These are phyloP conservation scores for Mormyrus lacerda DNA, from an alignment of 2,113 vertebrate species.

Conservation along the genomic window DNA sequence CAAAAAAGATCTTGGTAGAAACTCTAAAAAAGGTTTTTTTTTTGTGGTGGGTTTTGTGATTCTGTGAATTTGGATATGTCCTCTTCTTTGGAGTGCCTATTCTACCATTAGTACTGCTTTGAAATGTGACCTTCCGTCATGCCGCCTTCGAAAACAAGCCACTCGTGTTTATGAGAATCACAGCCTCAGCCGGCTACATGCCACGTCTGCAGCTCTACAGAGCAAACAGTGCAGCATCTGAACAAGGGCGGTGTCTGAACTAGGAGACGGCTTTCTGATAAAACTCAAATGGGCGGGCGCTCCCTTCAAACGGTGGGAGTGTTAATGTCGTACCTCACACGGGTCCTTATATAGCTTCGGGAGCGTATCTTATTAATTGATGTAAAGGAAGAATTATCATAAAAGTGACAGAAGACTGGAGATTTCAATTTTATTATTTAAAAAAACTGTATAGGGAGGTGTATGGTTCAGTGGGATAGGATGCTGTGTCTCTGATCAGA, in stretches of 20 bases:
- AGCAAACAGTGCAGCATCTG: neutral
- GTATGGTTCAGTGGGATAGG: neutral
- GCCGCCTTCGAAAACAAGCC: neutral
- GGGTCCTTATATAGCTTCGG: neutral
- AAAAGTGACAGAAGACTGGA: neutral
- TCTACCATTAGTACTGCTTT: neutral
- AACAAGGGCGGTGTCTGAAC: neutral
- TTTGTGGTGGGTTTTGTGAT: neutral
- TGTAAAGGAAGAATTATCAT: neutral
- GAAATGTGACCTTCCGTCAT: neutral
- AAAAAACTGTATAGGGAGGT: neutral
- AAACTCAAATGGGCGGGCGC: neutral
- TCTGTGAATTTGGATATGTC: neutral
- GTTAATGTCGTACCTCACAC: neutral
- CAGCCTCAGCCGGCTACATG: neutral
- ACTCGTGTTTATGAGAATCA: neutral
- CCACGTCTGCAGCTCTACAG: neutral
- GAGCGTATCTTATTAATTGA: neutral
- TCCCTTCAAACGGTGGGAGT: neutral
- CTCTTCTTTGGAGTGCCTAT: neutral
- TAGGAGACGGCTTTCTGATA: neutral
- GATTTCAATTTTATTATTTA: neutral
- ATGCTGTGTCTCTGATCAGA: neutral
- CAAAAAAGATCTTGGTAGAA: neutral
- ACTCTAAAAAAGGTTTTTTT: neutral